phyloP scores from a whole-genome alignment of 37 sponge, comb jelly and placozoan species.

The Axinella damicornis region DNA sequence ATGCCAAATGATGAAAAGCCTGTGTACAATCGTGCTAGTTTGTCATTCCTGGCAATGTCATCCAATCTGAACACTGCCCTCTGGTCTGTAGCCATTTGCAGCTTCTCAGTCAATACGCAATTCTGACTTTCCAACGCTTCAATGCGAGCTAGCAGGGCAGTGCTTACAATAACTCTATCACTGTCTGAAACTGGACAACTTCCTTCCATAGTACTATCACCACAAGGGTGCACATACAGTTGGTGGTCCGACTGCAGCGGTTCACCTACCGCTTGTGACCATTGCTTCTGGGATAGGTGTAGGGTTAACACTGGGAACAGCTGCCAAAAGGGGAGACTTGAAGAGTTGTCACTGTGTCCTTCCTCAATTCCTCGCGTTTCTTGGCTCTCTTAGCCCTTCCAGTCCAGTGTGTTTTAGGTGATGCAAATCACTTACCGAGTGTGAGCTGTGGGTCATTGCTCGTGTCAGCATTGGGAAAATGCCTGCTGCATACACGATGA shows the following conservation, averaged over 20 bases:
- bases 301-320: slow-evolving; percentile 9
- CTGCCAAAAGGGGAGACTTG: not conserved
- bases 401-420: slow-evolving; percentile 28
- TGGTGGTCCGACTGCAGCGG: too few species aligned
- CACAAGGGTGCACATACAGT: too few species aligned
- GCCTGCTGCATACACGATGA: slow-evolving; percentile 37
- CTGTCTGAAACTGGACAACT: too few species aligned
- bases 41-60: slow-evolving; percentile 15
- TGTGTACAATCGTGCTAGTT: slow-evolving; percentile 45
- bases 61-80: not conserved
- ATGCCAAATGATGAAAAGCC: slow-evolving; percentile 48
- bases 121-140: slow-evolving; percentile 30
- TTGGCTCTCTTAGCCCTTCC: slow-evolving; percentile 3
- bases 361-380: slow-evolving; percentile 3
- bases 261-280: not conserved
- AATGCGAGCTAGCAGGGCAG: slow-evolving; percentile 20
- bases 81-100: not conserved
- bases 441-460: slow-evolving; percentile 34
- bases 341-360: slow-evolving; percentile 9
- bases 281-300: slow-evolving; percentile 43
- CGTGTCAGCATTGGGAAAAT: slow-evolving; percentile 35
- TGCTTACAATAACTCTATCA: too few species aligned
- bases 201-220: too few species aligned
- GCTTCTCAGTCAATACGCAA: not conserved
- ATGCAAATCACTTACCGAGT: slow-evolving; percentile 48